Base-by-base conservation (phyloP, 1,140 invertebrate genomes). In the Pseudomyrmex concolor region DNA sequence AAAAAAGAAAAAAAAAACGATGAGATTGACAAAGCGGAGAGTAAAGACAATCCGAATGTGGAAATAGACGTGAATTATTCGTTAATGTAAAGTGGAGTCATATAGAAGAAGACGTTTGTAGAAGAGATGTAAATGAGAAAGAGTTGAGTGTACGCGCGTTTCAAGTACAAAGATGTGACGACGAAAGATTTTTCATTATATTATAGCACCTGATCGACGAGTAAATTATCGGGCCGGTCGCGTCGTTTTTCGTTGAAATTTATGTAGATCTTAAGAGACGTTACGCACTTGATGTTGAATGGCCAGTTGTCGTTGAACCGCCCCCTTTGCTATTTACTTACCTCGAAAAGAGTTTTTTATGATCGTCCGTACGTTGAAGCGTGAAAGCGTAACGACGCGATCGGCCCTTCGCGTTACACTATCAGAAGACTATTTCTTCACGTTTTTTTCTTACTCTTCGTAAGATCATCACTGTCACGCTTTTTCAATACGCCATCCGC, bases 191-290 rank as follows among this genome's bases (percentile, higher is more conserved):
- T 57, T 71, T 80, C 45, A 71, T 70, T 70, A 50, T 34, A 34
- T 70, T 50, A 50, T 22, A 70, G 76, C 66, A 19, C 54, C 34
- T 34, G 76, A 80, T 57, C 43, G 76, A 60, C 76, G 76, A 59
- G 45, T 54, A 70, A 80, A 71, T 71, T 59, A 59, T 70, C 66
- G 45, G 12, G n/a, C 66, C 55, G 76, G 66, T 80, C 54, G 76
- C 76, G 54, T 70, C 66, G 76, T 80, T 80, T 45, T 45, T 55
- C 43, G 10, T 22, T 59, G 66, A 66, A 80, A 80, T 71, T 80
- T 70, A 80, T 70, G 76, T 80, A 80, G 76, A 71, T 80, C 76
- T 80, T 80, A 80, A 80, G 76, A 80, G 76, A 80, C 54, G 76
- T 80, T 80, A 80, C 34, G 34, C 34, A 34, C 54, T 80, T 54